Percentiles rank a stretch among this genome's conserved stretches.
Evolutionary conservation across 2,797 vertebrate genomes (phyloP).

Genomic region (Geotrypetes seraphini): DNA sequence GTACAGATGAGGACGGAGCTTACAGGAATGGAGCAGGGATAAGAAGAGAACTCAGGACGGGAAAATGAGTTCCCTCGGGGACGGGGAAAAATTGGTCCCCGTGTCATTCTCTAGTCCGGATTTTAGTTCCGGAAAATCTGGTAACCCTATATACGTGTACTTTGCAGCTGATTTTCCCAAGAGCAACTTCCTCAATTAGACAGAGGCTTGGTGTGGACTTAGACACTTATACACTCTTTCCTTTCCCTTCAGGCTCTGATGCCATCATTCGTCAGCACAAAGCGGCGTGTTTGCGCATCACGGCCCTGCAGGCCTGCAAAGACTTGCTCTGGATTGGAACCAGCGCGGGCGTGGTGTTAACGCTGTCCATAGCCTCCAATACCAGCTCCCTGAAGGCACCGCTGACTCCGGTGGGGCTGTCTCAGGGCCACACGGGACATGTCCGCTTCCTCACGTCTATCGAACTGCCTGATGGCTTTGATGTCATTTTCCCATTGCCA

Average conservation of each 20-base stretch:
- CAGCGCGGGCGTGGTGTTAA: constrained; percentile 90
- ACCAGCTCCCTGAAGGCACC: constrained; percentile 51
- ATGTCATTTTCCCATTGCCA: constrained; percentile 64
- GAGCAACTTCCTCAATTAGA: too few relatives aligned
- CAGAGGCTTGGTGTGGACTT: too few relatives aligned
- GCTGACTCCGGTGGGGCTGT: constrained; percentile 72
- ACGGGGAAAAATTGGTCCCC: too few relatives aligned
- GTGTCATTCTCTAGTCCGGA: too few relatives aligned
- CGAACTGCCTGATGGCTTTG: constrained; percentile 81
- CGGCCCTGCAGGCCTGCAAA: constrained; percentile 83
- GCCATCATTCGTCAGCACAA: constrained; percentile 97
- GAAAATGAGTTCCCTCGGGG: too few relatives aligned
- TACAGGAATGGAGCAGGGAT: too few relatives aligned
- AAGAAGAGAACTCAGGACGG: too few relatives aligned
- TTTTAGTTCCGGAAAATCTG: too few relatives aligned
- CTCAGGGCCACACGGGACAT: constrained; percentile 94
- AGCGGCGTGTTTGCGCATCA: constrained; percentile 92
- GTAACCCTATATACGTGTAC: too few relatives aligned
- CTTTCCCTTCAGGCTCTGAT: constrained; percentile 67
- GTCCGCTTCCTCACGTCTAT: constrained; percentile 92
- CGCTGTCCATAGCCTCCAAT: constrained; percentile 62
- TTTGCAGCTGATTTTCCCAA: too few relatives aligned
- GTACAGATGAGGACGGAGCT: too few relatives aligned
- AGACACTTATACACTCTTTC: not conserved
- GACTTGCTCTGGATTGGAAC: constrained; percentile 95